Evolutionary conservation across 2,888 invertebrate species (phyloP).

Genomic region (Dyspetes luteomarginatus): DNA sequence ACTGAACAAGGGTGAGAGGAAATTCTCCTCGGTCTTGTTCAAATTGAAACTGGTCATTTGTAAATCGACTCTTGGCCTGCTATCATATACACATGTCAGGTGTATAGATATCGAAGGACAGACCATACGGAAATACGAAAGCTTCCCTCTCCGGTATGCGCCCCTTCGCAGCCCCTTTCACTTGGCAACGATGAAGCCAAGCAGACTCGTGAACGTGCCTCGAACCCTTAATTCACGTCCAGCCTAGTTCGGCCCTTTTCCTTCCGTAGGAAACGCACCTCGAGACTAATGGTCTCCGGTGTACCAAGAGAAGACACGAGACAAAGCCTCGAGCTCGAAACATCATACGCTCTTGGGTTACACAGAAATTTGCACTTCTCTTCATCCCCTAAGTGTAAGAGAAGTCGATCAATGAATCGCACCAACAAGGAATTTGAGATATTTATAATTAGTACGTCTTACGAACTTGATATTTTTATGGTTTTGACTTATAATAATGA

Average conservation of each 20-base stretch:
- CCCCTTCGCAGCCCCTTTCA: constrained; percentile 2
- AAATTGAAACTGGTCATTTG: constrained; percentile 75
- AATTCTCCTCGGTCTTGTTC: constrained; percentile 40
- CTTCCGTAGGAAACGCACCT: constrained; percentile 1
- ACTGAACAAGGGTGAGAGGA: constrained; percentile 2
- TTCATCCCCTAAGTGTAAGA: no score
- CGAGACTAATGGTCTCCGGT: constrained; percentile 48
- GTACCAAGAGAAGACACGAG: background rate
- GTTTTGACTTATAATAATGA: no score
- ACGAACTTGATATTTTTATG: no score
- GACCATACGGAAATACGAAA: constrained; percentile 42
- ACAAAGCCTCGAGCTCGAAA: constrained; percentile 21
- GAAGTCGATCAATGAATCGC: background rate
- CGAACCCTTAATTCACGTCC: constrained; percentile 22
- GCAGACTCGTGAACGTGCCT: background rate
- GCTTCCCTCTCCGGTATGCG: constrained; percentile 10
- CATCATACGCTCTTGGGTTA: constrained; percentile 42
- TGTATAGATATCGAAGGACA: background rate
- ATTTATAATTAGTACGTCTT: constrained; percentile 14
- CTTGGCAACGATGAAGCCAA: constrained; percentile 1
- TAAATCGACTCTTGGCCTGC: constrained; percentile 73
- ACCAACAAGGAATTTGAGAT: constrained; percentile 16
- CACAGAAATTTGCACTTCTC: constrained; percentile 9
- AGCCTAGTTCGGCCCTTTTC: constrained; percentile 19
- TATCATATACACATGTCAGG: background rate